Conservation (phyloP, 2,113 vertebrate genomes). For the Phainopepla nitens region DNA sequence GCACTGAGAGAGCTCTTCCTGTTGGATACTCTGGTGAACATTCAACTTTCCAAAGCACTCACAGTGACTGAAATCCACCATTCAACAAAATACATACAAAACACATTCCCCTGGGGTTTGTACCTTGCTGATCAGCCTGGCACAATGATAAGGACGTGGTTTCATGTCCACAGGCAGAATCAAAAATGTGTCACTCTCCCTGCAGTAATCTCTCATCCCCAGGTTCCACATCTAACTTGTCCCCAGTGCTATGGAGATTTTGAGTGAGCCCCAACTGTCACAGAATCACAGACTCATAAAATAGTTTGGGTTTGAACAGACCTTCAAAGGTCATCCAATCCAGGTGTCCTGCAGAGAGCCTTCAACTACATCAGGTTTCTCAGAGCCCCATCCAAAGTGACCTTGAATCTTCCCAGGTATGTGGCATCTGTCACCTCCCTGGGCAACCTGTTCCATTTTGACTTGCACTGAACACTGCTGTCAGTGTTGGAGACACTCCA, state of each 20-base stretch:
- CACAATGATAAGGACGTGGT: not conserved
- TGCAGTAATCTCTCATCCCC: not conserved
- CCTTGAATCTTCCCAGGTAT: not conserved
- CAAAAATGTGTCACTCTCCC: not conserved
- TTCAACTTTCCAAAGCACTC: not conserved
- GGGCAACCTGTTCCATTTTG: not conserved
- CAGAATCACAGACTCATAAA: not conserved
- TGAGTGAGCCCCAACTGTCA: not conserved
- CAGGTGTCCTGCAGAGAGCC: not conserved
- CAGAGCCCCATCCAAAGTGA: not conserved
- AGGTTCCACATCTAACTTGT: accelerated
- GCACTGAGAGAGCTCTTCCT: not conserved
- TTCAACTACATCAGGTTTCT: not conserved
- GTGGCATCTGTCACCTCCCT: not conserved
- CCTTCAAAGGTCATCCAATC: not conserved
- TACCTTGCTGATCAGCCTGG: not conserved
- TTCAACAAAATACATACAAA: not conserved
- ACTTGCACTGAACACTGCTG: not conserved
- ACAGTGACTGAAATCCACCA: not conserved
- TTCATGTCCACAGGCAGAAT: not conserved
- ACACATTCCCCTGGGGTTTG: not conserved
- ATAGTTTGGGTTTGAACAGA: not conserved
- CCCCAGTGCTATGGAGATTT: not conserved
- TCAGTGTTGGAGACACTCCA: not conserved
- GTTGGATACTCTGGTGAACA: not conserved